Evolutionary conservation across 2,888 invertebrate genomes (phyloP).

Genomic region (Watsonalla binaria): DNA sequence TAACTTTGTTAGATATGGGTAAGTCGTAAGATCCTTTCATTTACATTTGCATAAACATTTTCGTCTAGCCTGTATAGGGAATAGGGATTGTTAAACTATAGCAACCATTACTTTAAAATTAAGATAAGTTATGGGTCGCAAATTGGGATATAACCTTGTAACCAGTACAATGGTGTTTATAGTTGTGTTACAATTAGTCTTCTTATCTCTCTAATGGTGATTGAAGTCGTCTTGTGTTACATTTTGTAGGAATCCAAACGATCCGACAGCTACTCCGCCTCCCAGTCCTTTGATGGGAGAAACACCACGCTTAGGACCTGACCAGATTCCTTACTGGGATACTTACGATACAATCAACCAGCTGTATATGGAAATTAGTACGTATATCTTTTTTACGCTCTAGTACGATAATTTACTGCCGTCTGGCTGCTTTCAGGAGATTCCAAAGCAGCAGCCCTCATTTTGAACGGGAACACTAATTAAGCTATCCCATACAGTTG

Average conservation of each 20-base stretch:
- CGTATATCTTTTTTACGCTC: constrained; percentile 30
- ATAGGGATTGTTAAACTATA: too few species aligned
- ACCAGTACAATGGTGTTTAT: neutral
- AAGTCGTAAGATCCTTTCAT: constrained; percentile 43
- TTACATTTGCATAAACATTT: too few species aligned
- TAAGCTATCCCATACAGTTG: too few species aligned
- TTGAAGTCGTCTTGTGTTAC: constrained; percentile 12
- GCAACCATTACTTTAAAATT: too few species aligned
- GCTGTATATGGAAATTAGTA: constrained; percentile 89
- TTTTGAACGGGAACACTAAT: too few species aligned
- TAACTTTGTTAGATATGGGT: constrained; percentile 94
- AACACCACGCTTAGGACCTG: constrained; percentile 57
- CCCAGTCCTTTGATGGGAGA: constrained; percentile 69
- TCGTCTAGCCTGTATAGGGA: too few species aligned
- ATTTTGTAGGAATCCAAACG: constrained; percentile 82
- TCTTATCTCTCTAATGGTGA: neutral
- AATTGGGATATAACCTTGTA: too few species aligned
- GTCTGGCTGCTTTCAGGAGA: too few species aligned
- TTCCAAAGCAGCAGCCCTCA: too few species aligned
- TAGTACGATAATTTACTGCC: too few species aligned
- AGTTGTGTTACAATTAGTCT: neutral
- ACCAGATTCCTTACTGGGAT: constrained; percentile 89
- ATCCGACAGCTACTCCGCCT: constrained; percentile 75
- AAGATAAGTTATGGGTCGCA: too few species aligned
- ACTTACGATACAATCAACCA: constrained; percentile 94